Conservation (phyloP, 1,140 invertebrate genomes). For the Sycophaga agraensis region DNA sequence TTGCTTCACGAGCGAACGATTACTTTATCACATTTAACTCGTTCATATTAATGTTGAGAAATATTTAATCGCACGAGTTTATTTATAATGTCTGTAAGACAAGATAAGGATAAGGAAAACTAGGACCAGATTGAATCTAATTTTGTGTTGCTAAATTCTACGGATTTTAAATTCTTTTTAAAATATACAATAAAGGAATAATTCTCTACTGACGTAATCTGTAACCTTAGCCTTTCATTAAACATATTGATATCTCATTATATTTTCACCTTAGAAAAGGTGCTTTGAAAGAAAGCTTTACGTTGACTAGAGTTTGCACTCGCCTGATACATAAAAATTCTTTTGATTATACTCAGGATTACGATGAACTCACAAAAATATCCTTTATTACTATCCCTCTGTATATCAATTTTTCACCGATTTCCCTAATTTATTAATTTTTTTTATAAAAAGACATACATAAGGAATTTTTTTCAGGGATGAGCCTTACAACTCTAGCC, state of each 20-base stretch:
- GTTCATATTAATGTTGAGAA: conserved; percentile 2
- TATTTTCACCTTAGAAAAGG: background rate
- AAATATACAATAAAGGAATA: too few relatives aligned
- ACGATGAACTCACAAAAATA: too few relatives aligned
- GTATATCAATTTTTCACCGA: background rate
- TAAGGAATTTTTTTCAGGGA: conserved; percentile 8
- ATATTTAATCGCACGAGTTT: conserved; percentile 3
- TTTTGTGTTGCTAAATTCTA: background rate
- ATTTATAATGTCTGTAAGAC: background rate
- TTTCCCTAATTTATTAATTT: background rate
- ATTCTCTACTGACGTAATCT: too few relatives aligned
- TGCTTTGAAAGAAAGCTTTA: background rate
- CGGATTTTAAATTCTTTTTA: background rate
- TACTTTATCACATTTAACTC: conserved; percentile 27
- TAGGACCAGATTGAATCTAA: background rate
- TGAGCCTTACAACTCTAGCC: background rate
- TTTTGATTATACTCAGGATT: too few relatives aligned
- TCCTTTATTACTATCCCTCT: too few relatives aligned
- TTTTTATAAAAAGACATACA: conserved; percentile 8
- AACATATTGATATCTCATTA: too few relatives aligned
- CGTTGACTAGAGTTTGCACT: conserved; percentile 42
- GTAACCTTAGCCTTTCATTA: too few relatives aligned
- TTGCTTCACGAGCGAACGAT: conserved; percentile 19
- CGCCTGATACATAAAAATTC: conserved; percentile 26
- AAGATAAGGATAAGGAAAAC: background rate